Evolutionary conservation across 2,888 invertebrate species (phyloP), one percentile per base, ranked within the genome.

Genomic region (Drosophila recens): DNA sequence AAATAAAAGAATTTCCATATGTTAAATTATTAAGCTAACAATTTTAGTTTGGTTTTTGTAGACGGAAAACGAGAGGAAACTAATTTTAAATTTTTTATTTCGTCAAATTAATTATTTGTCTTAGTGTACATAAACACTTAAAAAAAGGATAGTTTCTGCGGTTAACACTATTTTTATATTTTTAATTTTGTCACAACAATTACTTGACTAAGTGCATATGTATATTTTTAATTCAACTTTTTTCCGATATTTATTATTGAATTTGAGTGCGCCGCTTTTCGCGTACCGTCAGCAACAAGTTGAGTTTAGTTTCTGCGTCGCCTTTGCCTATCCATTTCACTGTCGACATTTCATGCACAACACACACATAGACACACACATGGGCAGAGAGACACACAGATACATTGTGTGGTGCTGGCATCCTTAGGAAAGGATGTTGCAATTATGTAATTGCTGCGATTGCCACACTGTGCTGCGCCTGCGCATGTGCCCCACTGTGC

Each of bases 221-320:
- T 20, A 20, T 34, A 11, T n/a, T 38, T n/a, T 6, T n/a, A 2
- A n/a, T 6, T 6, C 5, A n/a, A 13, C 5, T 38, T 38, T 5
- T 38, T 13, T 3, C 10, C 11, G 13, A 11, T 36, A 30, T 45
- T 30, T 30, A 43, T 36, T 30, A 46, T 36, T 33, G 4, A 4
- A 10, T 17, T 48, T 42, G 17, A 13, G 11, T 49, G 56, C 63
- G 57, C 42, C 30, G 6, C 67, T 57, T 59, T 64, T 51, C 54
- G 71, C 72, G 75, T 65, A 78, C 77, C 77, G 79, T 85, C 90
- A 90, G 91, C 91, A 91, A 91, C 91, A 91, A 91, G 91, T 91
- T 90, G 79, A 87, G 74, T 76, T 73, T 42, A 71, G 79, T 54
- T 76, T 91, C 90, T 91, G 82, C 68, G 62, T 71, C 13, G 65